These are phyloP conservation scores for Proctacanthus coquilletti DNA, from an alignment of 1,140 invertebrate species.

Conservation along the genomic window DNA sequence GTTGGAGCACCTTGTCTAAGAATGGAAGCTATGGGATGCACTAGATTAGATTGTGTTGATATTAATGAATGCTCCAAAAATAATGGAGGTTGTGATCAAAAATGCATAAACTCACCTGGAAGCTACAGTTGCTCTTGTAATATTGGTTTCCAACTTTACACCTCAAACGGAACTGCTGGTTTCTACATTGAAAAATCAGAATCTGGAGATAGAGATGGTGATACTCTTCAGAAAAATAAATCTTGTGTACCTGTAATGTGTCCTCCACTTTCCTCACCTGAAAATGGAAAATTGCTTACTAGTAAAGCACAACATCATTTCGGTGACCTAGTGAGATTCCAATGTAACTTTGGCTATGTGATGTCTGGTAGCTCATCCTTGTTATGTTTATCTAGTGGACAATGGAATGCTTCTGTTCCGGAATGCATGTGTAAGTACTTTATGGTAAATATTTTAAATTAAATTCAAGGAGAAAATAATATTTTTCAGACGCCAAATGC, in stretches of 20 bases:
- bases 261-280: conserved; percentile 57
- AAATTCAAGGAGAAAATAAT: neutral
- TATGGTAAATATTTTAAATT: neutral
- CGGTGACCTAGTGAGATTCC: conserved; percentile 79
- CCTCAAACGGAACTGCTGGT: conserved; percentile 80
- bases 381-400: conserved; percentile 75
- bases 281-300: conserved; percentile 77
- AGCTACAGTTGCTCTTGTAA: conserved; percentile 80
- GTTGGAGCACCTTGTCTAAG: conserved; percentile 76
- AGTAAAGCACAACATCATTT: conserved; percentile 73
- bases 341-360: conserved; percentile 90
- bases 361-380: conserved; percentile 71
- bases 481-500: conserved; percentile 65
- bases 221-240: conserved; percentile 83
- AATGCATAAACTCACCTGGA: conserved; percentile 80
- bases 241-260: conserved; percentile 91
- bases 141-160: conserved; percentile 82
- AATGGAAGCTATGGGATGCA: conserved; percentile 87
- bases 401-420: conserved; percentile 87
- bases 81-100: conserved; percentile 89
- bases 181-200: conserved; percentile 68
- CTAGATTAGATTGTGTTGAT: conserved; percentile 75
- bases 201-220: conserved; percentile 71
- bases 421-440: conserved; percentile 70
- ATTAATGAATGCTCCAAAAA: conserved; percentile 80